These are phyloP conservation scores for Ridgeia piscesae DNA, from an alignment of 1,140 invertebrate genomes.

Conservation along the genomic window DNA sequence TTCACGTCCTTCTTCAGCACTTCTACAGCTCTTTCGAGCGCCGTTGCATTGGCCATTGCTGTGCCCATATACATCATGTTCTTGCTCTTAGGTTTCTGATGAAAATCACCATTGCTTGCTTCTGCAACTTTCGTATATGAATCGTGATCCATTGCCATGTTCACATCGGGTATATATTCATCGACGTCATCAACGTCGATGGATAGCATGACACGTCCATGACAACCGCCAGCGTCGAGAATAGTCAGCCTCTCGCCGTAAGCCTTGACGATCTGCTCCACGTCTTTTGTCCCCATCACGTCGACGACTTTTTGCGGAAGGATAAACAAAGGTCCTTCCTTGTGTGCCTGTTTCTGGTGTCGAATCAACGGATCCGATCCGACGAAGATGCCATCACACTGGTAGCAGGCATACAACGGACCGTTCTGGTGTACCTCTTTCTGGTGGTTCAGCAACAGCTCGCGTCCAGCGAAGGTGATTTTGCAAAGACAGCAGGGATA, in stretches of 20 bases:
- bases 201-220: neutral
- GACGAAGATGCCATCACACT: neutral
- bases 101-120: neutral
- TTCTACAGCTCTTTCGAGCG: neutral
- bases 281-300: neutral
- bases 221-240: neutral
- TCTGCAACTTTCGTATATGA: neutral
- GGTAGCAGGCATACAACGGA: neutral
- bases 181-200: neutral
- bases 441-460: no score
- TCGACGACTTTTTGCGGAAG: neutral
- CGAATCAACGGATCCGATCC: neutral
- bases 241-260: neutral
- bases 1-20: neutral
- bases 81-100: neutral
- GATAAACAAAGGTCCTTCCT: neutral
- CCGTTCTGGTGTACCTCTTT: no score
- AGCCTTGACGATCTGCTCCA: neutral
- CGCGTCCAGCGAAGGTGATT: no score
- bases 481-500: neutral
- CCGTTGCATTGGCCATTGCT: neutral
- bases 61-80: neutral
- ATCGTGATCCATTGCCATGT: neutral
- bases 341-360: neutral
- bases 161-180: neutral